Percentiles rank a stretch among this genome's conserved stretches.
Conservation (phyloP, 2,888 invertebrate species). For the Hyposoter dolosus region DNA sequence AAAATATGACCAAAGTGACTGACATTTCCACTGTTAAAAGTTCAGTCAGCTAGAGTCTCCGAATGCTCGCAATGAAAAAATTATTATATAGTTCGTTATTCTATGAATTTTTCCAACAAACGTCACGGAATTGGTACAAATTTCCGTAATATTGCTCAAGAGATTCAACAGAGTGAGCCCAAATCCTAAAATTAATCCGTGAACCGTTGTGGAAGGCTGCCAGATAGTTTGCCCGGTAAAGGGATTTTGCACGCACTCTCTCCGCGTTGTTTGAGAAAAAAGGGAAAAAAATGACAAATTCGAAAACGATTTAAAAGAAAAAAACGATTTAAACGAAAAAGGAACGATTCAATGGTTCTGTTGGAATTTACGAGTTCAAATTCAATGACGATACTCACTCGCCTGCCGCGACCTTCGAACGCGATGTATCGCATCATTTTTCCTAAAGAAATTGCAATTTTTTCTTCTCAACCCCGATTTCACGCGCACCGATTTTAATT, state of each 20-base stretch:
- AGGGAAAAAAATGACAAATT: constrained; percentile 26
- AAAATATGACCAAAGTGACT: neutral
- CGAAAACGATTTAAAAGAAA: constrained; percentile 16
- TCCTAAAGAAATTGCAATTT: neutral
- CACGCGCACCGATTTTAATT: neutral
- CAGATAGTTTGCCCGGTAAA: constrained; percentile 70
- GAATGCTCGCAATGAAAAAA: neutral
- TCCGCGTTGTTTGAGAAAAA: constrained; percentile 54
- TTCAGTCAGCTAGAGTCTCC: neutral
- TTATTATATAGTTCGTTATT: neutral
- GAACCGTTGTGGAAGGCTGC: constrained; percentile 74
- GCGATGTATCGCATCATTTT: constrained; percentile 67
- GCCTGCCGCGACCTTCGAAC: constrained; percentile 55
- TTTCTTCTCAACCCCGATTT: neutral
- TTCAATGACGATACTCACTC: constrained; percentile 63
- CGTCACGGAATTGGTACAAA: constrained; percentile 10
- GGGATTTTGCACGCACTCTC: constrained; percentile 47
- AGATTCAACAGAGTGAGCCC: constrained; percentile 69
- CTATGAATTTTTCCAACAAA: constrained; percentile 1
- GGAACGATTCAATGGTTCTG: constrained; percentile 6
- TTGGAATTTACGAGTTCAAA: constrained; percentile 44
- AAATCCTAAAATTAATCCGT: constrained; percentile 76
- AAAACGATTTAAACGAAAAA: constrained; percentile 12
- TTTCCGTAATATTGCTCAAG: constrained; percentile 41
- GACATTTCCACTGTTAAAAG: neutral